Percentiles rank a stretch among this genome's conserved stretches.
These are phyloP conservation scores for Formica exsecta DNA, from an alignment of 1,140 invertebrate genomes.

Conservation along the genomic window DNA sequence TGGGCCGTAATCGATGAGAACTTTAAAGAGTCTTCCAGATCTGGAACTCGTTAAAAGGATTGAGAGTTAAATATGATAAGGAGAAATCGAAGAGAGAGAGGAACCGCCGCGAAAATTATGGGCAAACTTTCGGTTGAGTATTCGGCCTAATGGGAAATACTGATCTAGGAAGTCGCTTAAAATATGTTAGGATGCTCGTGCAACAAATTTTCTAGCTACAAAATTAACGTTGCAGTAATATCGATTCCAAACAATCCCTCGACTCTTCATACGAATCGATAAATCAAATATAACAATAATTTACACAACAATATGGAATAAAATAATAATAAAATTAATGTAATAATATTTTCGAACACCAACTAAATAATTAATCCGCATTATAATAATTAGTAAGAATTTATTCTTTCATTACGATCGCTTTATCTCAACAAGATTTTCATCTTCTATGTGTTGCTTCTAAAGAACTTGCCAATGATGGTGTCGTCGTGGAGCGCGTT, in stretches of 20 bases:
- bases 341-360: neutral
- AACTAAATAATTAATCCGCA: slow-evolving; percentile 5
- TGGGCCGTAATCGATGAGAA: slow-evolving; percentile 35
- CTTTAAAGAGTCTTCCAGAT: slow-evolving; percentile 55
- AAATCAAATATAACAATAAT: neutral
- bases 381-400: neutral
- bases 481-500: neutral
- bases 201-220: neutral
- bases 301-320: neutral
- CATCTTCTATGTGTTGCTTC: neutral
- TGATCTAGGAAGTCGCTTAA: slow-evolving; percentile 40
- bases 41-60: slow-evolving; percentile 65
- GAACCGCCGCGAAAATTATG: slow-evolving; percentile 37
- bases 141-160: slow-evolving; percentile 13
- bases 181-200: slow-evolving; percentile 13
- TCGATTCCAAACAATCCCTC: neutral
- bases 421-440: slow-evolving; percentile 32
- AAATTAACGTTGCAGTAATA: slow-evolving; percentile 14
- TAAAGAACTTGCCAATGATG: neutral
- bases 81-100: slow-evolving; percentile 35
- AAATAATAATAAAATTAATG: neutral
- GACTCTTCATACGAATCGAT: neutral
- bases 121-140: slow-evolving; percentile 43
- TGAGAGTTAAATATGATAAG: slow-evolving; percentile 67
- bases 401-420: slow-evolving; percentile 8